These are phyloP conservation scores for Micromussa lordhowensis DNA, from an alignment of 92 coral and sea anemone species.

Conservation along the genomic window DNA sequence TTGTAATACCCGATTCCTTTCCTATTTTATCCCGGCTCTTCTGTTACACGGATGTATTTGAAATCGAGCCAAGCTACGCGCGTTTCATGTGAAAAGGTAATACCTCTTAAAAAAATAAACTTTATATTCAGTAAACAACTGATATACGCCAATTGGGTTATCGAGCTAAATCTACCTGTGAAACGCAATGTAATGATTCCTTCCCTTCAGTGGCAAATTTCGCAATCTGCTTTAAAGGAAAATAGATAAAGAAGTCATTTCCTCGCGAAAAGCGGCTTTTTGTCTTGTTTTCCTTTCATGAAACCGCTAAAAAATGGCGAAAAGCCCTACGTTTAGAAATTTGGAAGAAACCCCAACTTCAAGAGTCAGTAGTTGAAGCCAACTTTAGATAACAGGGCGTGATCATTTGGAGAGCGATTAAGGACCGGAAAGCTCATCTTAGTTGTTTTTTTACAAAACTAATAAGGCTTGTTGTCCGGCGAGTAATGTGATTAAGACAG, in stretches of 20 bases:
- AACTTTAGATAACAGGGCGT: background rate
- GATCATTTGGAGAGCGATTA: background rate
- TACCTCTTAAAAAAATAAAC: background rate
- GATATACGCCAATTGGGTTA: background rate
- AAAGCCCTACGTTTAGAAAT: too few relatives aligned
- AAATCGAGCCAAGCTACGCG: background rate
- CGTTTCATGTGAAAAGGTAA: background rate
- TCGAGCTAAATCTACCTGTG: background rate
- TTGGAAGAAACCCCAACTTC: background rate
- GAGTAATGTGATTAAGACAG: background rate
- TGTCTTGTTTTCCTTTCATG: background rate
- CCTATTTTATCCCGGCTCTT: background rate
- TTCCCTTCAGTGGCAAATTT: background rate
- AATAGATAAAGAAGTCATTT: too few relatives aligned
- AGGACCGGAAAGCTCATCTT: background rate
- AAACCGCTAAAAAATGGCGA: background rate
- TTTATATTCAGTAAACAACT: background rate
- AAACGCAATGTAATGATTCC: background rate
- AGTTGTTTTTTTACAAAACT: background rate
- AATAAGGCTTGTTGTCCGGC: background rate
- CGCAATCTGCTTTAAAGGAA: too few relatives aligned
- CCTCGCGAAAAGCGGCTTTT: too few relatives aligned
- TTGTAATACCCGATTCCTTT: background rate
- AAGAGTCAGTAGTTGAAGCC: background rate
- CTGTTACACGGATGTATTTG: background rate